A percentile compares a stretch with the other conserved stretches of the same genome.
phyloP scores from a whole-genome alignment of 1,140 invertebrate species.

The Aporrectodea caliginosa region DNA sequence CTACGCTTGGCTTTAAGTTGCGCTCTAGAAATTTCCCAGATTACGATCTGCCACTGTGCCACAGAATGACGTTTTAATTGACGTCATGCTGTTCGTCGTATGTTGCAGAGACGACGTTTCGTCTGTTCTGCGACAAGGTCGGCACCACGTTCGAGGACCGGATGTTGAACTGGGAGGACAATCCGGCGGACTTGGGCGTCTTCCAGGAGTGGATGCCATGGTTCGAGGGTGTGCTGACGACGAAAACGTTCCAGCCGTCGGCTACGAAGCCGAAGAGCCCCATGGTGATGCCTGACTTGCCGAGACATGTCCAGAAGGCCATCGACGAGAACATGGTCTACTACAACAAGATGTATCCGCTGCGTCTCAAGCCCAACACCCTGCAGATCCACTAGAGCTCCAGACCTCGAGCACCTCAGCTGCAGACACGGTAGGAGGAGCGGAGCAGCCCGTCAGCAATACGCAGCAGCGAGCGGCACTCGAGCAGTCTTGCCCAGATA shows the following conservation, averaged over 20 bases:
- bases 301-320: conserved; percentile 30
- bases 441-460: too few relatives aligned
- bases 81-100: too few relatives aligned
- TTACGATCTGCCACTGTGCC: too few relatives aligned
- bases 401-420: too few relatives aligned
- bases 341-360: conserved; percentile 33
- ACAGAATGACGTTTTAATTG: too few relatives aligned
- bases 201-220: conserved; percentile 38
- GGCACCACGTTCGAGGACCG: conserved; percentile 33
- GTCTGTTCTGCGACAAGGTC: conserved; percentile 33
- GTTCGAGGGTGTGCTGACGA: conserved; percentile 36
- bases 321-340: conserved; percentile 34
- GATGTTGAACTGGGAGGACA: conserved; percentile 36
- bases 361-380: conserved; percentile 20
- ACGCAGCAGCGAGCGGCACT: too few relatives aligned
- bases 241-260: conserved; percentile 34
- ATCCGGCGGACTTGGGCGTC: conserved; percentile 28
- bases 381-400: conserved; percentile 17
- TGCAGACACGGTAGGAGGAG: too few relatives aligned
- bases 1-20: too few relatives aligned
- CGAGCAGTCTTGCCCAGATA: too few relatives aligned
- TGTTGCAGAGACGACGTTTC: conserved; percentile 32
- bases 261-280: conserved; percentile 32
- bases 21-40: too few relatives aligned
- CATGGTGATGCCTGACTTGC: conserved; percentile 32